phyloP scores from a whole-genome alignment of 2,888 invertebrate species.

The Baccha elongata region DNA sequence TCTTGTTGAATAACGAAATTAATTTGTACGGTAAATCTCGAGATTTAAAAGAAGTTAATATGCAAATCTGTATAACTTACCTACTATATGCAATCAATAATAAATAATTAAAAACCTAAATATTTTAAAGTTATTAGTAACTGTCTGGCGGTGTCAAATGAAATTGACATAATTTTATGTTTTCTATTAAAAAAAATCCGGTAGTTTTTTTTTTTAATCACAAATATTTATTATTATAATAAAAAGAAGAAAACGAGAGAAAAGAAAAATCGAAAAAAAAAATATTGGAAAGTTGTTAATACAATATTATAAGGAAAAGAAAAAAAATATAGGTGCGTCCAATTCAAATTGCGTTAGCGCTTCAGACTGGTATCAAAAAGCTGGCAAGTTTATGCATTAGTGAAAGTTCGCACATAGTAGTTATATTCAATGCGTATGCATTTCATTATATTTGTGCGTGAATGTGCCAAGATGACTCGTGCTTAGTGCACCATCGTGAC shows the following conservation, averaged over 20 bases:
- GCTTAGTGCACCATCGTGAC: conserved; percentile 13
- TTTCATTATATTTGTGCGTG: conserved; percentile 40
- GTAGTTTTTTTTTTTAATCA: conserved; percentile 13
- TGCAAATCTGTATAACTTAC: too few species aligned
- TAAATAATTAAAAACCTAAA: neutral
- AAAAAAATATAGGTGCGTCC: conserved; percentile 67
- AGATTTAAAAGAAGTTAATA: too few species aligned
- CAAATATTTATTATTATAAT: conserved; percentile 34
- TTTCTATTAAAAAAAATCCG: conserved; percentile 1
- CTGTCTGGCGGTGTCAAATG: neutral
- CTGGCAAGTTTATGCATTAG: conserved; percentile 46
- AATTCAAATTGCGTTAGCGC: conserved; percentile 64
- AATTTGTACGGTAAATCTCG: too few species aligned
- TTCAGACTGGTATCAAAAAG: conserved; percentile 21
- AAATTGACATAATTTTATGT: neutral
- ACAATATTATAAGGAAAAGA: conserved; percentile 4
- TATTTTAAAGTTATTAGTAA: conserved; percentile 6
- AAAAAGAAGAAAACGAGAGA: conserved; percentile 5
- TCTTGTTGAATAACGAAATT: too few species aligned
- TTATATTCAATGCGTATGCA: conserved; percentile 25
- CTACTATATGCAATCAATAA: too few species aligned
- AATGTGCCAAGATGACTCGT: conserved; percentile 35
- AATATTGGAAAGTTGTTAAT: conserved; percentile 68
- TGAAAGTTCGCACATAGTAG: conserved; percentile 57
- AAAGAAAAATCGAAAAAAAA: conserved; percentile 31